phyloP scores from a whole-genome alignment of 2,888 invertebrate species.

The Plebejus argus region DNA sequence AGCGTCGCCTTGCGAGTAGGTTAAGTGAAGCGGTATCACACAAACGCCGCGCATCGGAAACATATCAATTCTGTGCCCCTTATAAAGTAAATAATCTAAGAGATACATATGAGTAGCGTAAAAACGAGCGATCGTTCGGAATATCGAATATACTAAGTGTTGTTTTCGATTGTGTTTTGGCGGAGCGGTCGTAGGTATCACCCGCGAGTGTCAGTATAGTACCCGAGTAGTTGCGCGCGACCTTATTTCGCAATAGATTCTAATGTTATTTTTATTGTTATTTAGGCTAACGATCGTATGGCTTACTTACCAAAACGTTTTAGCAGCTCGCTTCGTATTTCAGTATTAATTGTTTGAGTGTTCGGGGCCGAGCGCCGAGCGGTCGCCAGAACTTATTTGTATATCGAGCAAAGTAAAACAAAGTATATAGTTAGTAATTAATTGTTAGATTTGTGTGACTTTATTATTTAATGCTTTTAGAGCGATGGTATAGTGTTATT shows the following conservation, averaged over 20 bases:
- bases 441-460: conserved; percentile 81
- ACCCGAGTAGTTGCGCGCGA: conserved; percentile 72
- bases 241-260: conserved; percentile 62
- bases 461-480: conserved; percentile 80
- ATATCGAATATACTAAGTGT: conserved; percentile 78
- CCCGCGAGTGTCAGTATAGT: conserved; percentile 59
- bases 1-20: conserved; percentile 79
- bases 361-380: conserved; percentile 55
- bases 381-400: conserved; percentile 73
- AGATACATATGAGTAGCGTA: conserved; percentile 78
- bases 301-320: conserved; percentile 78
- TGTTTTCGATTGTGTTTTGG: conserved; percentile 69
- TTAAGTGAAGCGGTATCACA: conserved; percentile 81
- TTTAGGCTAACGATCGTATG: conserved; percentile 64
- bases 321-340: conserved; percentile 70
- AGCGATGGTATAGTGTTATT: conserved; percentile 78
- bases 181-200: conserved; percentile 46
- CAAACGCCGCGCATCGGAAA: conserved; percentile 87
- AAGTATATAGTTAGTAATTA: conserved; percentile 79
- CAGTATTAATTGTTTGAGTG: conserved; percentile 74
- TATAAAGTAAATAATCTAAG: conserved; percentile 80
- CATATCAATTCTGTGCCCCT: conserved; percentile 91
- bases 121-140: conserved; percentile 74
- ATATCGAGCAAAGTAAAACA: conserved; percentile 79
- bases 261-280: conserved; percentile 65